phyloP scores from a whole-genome alignment of 2,113 vertebrate genomes.

The Petroica traversi region DNA sequence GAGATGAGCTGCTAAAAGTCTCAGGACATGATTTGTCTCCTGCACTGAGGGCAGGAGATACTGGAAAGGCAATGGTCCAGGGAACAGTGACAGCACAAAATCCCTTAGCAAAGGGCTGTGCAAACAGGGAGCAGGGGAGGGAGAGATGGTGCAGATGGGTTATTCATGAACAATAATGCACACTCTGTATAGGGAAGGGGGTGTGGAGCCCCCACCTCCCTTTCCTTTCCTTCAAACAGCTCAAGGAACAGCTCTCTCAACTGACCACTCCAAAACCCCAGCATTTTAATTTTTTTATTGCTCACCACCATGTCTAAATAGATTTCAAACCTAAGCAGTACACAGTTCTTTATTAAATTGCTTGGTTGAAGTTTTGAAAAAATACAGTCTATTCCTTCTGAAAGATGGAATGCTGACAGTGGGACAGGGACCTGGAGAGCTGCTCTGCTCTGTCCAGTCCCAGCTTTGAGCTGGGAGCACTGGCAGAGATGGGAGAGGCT shows the following conservation, averaged over 20 bases:
- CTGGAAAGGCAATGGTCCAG: background rate
- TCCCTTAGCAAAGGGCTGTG: background rate
- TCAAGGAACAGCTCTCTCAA: background rate
- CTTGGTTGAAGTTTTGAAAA: background rate
- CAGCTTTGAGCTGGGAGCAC: background rate
- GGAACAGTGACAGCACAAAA: background rate
- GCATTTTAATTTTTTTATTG: background rate
- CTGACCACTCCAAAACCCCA: background rate
- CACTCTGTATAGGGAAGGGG: fast-evolving
- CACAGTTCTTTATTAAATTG: background rate
- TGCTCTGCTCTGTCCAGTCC: background rate
- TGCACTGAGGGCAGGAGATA: background rate
- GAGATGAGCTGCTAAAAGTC: background rate
- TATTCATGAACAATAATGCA: background rate
- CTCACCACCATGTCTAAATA: background rate
- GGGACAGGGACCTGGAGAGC: background rate
- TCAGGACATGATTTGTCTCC: background rate
- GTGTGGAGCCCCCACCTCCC: background rate
- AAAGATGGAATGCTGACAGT: too few species aligned
- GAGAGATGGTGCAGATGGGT: background rate
- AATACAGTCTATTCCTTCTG: background rate
- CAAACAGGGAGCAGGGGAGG: background rate
- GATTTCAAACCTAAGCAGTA: background rate
- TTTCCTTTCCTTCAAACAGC: background rate
- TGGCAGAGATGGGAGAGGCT: background rate